Evolutionary conservation across 2,888 invertebrate genomes (phyloP), one percentile per base, ranked within the genome.

Genomic region (Apamea anceps): DNA sequence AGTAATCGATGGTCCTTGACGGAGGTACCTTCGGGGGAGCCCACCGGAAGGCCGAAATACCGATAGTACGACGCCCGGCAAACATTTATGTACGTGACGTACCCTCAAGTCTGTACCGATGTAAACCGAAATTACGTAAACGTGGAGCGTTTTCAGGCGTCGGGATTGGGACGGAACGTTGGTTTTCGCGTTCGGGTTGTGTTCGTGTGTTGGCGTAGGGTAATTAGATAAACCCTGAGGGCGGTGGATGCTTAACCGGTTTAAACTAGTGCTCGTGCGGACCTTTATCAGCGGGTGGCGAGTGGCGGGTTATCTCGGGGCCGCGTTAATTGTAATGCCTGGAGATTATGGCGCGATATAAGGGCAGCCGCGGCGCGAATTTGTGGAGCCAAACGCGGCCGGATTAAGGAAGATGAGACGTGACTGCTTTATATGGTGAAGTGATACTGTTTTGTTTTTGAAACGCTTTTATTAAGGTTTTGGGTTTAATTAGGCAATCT

Each of bases 271-370:
- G 92, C 93, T 92, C 92, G 92, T 91, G 91, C 91, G 94, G 96
- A 95, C 96, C 96, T 96, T 94, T 95, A 95, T 95, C 96, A 95
- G 95, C 95, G 96, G 96, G 96, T 95, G 96, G 96, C 96, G 96
- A 96, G 94, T 95, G 95, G 91, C 93, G 96, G 96, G 96, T 96
- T 96, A 96, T 96, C 96, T 95, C 89, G 93, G 94, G 94, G 94
- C 94, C 92, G 95, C 96, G 97, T 96, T 97, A 96, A 97, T 97
- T 96, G 97, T 97, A 96, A 96, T 96, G 95, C 96, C 92, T 92
- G 91, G 91, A 96, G 97, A 97, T 97, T 96, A 96, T 92, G 93
- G 89, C 92, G 93, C 94, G 94, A 95, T 95, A 95, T 96, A 94
- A 93, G 94, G 91, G 93, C 93, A 87, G 90, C 83, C 84, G 88